Base-by-base conservation (phyloP, 1,140 invertebrate genomes). In the Eupeodes corollae region DNA sequence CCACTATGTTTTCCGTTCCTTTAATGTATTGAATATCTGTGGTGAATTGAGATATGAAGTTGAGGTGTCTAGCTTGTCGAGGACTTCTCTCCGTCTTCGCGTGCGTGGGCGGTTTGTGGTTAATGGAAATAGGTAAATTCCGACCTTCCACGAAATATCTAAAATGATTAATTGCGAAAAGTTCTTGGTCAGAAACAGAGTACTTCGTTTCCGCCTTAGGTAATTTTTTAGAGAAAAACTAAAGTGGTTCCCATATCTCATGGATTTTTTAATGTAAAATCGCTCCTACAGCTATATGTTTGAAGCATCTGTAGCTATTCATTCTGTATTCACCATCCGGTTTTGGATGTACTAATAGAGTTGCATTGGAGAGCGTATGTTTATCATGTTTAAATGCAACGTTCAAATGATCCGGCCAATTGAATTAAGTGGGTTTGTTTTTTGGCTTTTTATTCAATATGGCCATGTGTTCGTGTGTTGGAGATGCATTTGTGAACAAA, bases 191-290 rank as follows among this genome's bases (percentile, higher is more conserved):
- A 51, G 54, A 67, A 2, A 61, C 49, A 15, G 46, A 53, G 47
- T 67, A 73, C 12, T 58, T 53, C 1, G 16, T 19, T 50, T 74
- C 52, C 0, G 56, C 41, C 13, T 6, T 11, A 6, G 15, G 47
- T 1, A 70, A 35, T 49, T 69, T 70, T 10, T 49, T 58, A 1
- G 60, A 68, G 42, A 66, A 71, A 41, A 70, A 72, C 31, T 40
- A 63, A 0, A 72, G 26, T 3, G 69, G 66, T 53, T 65, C 41
- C 56, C 53, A 59, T 2, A 30, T 32, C 10, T 37, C 42, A 12
- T 50, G 19, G n/a, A 43, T 15, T 9, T 32, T 41, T 52, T 69
- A 57, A 47, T 69, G 56, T 11, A 68, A 40, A 31, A 51, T 51
- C 5, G 54, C 63, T 3, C 56, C 67, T 16, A 61, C 16, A 1